Base-by-base conservation (phyloP, 2,888 invertebrate genomes). In the Dione vanillae region DNA sequence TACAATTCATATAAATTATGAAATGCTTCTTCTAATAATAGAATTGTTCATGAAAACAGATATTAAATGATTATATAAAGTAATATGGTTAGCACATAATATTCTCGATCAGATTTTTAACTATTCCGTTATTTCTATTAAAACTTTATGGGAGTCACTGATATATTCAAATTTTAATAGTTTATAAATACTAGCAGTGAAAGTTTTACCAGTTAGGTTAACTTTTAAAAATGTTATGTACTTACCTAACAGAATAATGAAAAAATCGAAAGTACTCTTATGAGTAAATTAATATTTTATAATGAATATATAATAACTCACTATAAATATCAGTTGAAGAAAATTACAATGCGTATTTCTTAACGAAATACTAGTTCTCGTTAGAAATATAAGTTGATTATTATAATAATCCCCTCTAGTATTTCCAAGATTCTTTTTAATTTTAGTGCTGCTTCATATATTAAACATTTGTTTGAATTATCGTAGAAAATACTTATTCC, bases 1-100 rank as follows among this genome's bases (percentile, higher is more conserved):
- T 35, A 14, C 35, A 35, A 35, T 54, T 27, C 27, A 54, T 54
- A 54, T 14, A 54, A 54, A 54, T 54, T 54, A 54, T 9, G n/a
- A 35, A 35, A 54, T 54, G 12, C 14, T 54, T 54, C 2, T n/a
- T 54, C 2, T 9, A 12, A 27, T n/a, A 54, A 54, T 27, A 8
- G 12, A 51, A 51, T 20, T 10, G 12, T 49, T 49, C 16, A 49
- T 19, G 6, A 49, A 19, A 19, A 11, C 11, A 5, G 16, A 49
- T 6, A 19, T 11, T 20, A 19, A 52, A 51, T 51, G 12, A 51
- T 51, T 51, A 20, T 27, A 52, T 27, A 27, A 35, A 27, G 27
- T 40, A 2, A 40, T n/a, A 37, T 16, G 16, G 16, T 37, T 10
- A 19, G 7, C 11, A 37, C 16, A 20, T 35, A 19, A 49, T 49